Evolutionary conservation across 2,888 invertebrate genomes (phyloP).

Genomic region (Fissipunctia ypsillon): DNA sequence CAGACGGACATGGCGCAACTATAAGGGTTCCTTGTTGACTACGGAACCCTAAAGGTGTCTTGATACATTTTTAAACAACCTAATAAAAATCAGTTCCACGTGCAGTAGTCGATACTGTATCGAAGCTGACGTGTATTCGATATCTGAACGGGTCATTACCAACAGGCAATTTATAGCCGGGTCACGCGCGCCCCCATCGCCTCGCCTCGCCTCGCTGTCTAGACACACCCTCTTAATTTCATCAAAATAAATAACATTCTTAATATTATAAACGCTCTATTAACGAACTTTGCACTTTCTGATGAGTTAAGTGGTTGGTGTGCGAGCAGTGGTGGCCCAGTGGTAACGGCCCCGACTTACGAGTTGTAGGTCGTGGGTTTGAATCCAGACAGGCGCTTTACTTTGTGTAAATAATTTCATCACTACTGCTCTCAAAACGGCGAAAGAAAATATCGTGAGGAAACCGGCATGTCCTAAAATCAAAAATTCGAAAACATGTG

Average conservation of each 20-base stretch:
- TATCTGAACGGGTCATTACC: constrained; percentile 64
- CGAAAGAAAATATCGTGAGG: too few species aligned
- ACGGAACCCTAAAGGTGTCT: too few species aligned
- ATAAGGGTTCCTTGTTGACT: too few species aligned
- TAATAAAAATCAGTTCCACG: constrained; percentile 40
- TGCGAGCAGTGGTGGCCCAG: too few species aligned
- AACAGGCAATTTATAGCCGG: constrained; percentile 59
- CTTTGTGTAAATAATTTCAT: too few species aligned
- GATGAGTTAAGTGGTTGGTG: background rate
- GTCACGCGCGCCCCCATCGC: constrained; percentile 65
- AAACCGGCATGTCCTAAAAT: too few species aligned
- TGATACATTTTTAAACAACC: constrained; percentile 1
- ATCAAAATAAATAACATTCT: constrained; percentile 56
- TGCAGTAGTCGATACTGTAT: constrained; percentile 45
- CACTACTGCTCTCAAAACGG: too few species aligned
- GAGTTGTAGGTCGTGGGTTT: too few species aligned
- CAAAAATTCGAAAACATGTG: too few species aligned
- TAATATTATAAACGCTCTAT: constrained; percentile 57
- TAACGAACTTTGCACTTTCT: constrained; percentile 30
- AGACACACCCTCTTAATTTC: constrained; percentile 65
- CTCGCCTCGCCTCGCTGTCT: constrained; percentile 57
- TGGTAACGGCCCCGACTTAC: too few species aligned
- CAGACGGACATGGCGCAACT: too few species aligned
- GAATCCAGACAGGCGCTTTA: too few species aligned
- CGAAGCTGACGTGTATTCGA: constrained; percentile 61